Base-by-base conservation (phyloP, 1,140 invertebrate species). In the Cecropterus lyciades region DNA sequence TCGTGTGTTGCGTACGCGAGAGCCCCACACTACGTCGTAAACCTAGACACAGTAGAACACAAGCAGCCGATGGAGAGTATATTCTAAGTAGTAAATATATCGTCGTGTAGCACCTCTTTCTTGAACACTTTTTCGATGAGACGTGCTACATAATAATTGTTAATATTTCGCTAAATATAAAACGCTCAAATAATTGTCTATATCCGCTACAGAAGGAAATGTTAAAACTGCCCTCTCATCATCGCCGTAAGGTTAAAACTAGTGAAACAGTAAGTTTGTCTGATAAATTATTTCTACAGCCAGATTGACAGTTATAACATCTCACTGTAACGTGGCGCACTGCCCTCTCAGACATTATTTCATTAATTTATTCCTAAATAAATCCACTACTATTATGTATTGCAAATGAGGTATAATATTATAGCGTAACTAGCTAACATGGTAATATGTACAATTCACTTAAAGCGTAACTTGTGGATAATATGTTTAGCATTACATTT, bases 111-210 rank as follows among this genome's bases (percentile, higher is more conserved):
- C 77, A 80, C 75, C 77, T 72, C 66, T 72, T 77, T 72, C 66
- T 72, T 77, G 77, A 80, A 77, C 77, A 77, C 77, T 70, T 75
- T 57, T 57, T 57, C 53, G 70, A 67, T 71, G 72, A 67, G 65
- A 72, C 68, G 65, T 62, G 64, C 68, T 56, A 67, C 55, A n/a
- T 43, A 56, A 14, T 15, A 52, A 62, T 62, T 60, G 42, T 51
- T 65, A 67, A 69, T 45, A 69, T 67, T 66, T 56, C 27, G 65
- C 69, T 65, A 65, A 72, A 57, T 67, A 64, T 69, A 73, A 49
- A 69, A 57, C 37, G 49, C 48, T 64, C 55, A 67, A 66, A 73
- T 48, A 73, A 65, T 33, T 55, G 24, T 9, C 52, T 65, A 56
- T 5, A 51, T 11, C 3, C 17, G 0, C 15, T 17, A 37, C 30